Conservation (phyloP, 2,888 invertebrate genomes). For the Troides oblongomaculatus region DNA sequence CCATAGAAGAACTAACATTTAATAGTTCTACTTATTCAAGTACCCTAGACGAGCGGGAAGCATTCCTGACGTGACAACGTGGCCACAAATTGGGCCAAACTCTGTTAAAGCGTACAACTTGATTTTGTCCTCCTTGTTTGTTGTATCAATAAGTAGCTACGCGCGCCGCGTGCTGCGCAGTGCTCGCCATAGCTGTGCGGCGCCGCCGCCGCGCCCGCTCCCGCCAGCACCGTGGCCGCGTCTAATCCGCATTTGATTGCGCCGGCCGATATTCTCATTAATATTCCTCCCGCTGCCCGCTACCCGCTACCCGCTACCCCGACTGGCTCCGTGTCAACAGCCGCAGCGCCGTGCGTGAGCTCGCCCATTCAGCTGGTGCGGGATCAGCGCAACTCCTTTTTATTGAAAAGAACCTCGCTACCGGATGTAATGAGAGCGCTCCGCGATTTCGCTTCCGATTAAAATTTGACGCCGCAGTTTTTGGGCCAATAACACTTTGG, state of each 20-base stretch:
- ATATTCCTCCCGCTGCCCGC: slow-evolving; percentile 18
- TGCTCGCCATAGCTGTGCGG: slow-evolving; percentile 7
- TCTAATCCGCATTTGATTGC: slow-evolving; percentile 46
- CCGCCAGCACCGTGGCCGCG: slow-evolving; percentile 5
- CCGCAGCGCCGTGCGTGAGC: slow-evolving; percentile 18
- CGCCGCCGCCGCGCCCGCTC: slow-evolving; percentile 39
- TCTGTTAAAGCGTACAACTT: too few relatives aligned
- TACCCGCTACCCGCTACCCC: slow-evolving; percentile 20
- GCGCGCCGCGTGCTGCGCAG: not conserved
- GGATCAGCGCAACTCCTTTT: slow-evolving; percentile 16
- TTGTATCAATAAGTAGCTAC: too few relatives aligned
- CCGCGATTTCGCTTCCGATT: slow-evolving; percentile 13
- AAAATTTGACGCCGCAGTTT: slow-evolving; percentile 6
- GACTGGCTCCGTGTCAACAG: slow-evolving; percentile 25
- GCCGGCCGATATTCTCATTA: slow-evolving; percentile 35
- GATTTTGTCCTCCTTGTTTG: too few relatives aligned
- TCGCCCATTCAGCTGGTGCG: slow-evolving; percentile 5
- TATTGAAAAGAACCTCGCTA: slow-evolving; percentile 14
- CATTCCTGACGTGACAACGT: too few relatives aligned
- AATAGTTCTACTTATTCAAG: too few relatives aligned
- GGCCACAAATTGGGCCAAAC: too few relatives aligned
- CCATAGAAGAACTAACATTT: too few relatives aligned
- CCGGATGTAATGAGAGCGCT: slow-evolving; percentile 9
- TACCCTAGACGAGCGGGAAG: too few relatives aligned
- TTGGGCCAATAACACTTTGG: not conserved